A percentile compares a stretch with the other conserved stretches of the same genome.
phyloP scores from a whole-genome alignment of 2,113 vertebrate species.

The Aviceda subcristata region DNA sequence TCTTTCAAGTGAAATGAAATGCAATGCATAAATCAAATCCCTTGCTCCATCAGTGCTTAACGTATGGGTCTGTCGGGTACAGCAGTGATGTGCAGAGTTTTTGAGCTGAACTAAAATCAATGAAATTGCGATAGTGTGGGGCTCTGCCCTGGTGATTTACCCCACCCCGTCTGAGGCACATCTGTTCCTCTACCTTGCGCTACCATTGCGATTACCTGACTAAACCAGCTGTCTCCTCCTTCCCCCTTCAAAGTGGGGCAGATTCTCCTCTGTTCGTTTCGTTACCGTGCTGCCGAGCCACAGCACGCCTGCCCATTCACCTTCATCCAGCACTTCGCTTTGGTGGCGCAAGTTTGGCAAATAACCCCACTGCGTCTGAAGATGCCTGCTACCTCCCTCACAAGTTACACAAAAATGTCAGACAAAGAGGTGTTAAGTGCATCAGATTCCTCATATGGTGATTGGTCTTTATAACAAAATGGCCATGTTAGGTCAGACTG shows the following conservation, averaged over 20 bases:
- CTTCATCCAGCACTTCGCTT: neutral
- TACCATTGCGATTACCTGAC: neutral
- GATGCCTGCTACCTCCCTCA: neutral
- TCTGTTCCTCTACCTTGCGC: neutral
- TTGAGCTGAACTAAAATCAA: neutral
- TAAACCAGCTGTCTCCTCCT: neutral
- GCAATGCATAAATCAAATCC: neutral
- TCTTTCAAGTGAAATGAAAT: conserved; percentile 26
- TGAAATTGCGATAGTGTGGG: neutral
- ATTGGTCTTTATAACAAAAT: neutral
- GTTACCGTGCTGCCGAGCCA: neutral
- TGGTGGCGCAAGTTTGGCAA: neutral
- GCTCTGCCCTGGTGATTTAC: neutral
- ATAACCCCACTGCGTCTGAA: neutral
- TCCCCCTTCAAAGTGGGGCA: neutral
- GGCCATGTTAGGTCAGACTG: neutral
- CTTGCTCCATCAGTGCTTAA: neutral
- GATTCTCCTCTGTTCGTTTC: neutral
- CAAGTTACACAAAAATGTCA: neutral
- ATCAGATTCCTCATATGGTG: neutral
- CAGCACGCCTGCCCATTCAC: neutral
- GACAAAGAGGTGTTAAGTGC: fast-evolving
- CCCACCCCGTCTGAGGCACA: fast-evolving
- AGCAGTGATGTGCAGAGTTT: fast-evolving
- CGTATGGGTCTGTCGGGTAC: neutral